phyloP scores from a whole-genome alignment of 2,797 vertebrate species.

The Babyrousa celebensis region DNA sequence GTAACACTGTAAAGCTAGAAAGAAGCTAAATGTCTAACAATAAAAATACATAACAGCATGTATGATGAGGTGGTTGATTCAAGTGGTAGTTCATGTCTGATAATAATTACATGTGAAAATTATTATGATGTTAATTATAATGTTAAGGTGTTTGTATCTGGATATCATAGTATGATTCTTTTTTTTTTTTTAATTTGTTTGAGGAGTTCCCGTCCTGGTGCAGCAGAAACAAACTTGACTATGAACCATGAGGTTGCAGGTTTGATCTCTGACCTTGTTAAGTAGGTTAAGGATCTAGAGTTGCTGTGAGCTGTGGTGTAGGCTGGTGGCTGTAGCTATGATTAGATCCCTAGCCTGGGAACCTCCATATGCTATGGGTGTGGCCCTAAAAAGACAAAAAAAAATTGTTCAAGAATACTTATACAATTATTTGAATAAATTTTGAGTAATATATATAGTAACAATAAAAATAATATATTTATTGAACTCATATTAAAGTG shows the following conservation, averaged over 20 bases:
- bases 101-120: not conserved
- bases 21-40: not conserved
- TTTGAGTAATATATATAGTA: not conserved
- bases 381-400: no score
- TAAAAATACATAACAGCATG: not conserved
- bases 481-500: not conserved
- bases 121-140: not conserved
- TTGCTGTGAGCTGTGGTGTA: no score
- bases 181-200: not conserved
- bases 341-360: no score
- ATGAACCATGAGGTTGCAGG: no score
- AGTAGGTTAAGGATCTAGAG: no score
- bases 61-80: not conserved
- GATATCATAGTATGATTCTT: not conserved
- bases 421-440: slow-evolving; percentile 23
- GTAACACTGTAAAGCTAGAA: not conserved
- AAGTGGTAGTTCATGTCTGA: not conserved
- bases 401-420: not conserved
- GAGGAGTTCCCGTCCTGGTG: no score
- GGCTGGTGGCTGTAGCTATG: no score
- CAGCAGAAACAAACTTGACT: no score
- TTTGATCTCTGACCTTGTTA: no score
- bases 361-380: no score
- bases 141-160: not conserved
- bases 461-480: not conserved